Base-by-base conservation (phyloP, 2,888 invertebrate species). In the Diplolepis rosae region DNA sequence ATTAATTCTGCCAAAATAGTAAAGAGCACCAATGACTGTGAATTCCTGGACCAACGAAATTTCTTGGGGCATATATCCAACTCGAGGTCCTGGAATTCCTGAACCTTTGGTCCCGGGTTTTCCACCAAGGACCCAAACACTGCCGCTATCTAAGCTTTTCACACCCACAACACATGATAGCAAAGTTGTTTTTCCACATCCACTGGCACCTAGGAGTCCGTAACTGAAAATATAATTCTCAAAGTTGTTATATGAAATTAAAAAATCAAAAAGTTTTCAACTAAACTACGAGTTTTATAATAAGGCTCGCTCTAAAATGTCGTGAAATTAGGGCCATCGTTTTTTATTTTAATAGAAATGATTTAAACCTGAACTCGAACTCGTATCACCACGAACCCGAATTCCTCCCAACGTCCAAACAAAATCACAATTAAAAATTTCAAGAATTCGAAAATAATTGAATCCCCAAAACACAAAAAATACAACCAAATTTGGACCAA, bases 51-150 rank as follows among this genome's bases (percentile, higher is more conserved):
- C 93, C 45, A 96, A 86, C 0, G 95, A 95, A 75, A 95, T 93
- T 79, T 96, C 96, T 91, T 97, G 97, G 13, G 96, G 96, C 96
- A 96, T 96, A 84, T 95, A 96, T 15, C 97, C 97, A 1, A 97
- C 93, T 71, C 92, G 89, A 2, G 92, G 90, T 5, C 94, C 96
- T 52, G 91, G 96, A 80, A 91, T 93, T 76, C 90, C 95, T 88
- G 90, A 94, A 81, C 90, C 93, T 88, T 89, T 79, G 2, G 90
- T 88, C 13, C 90, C 89, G 0, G 96, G 96, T 66, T 89, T 90
- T 3, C 93, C 92, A 0, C 96, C 96, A 39, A 96, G 90, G 0
- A 96, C 95, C 87, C 92, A 91, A 7, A 96, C 90, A 15, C 93
- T 91, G 0, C 97, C 97, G 18, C 91, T 91, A 86, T 95, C 93